Evolutionary conservation across 2,797 vertebrate species (phyloP).

Genomic region (Ctenopoma multispine): DNA sequence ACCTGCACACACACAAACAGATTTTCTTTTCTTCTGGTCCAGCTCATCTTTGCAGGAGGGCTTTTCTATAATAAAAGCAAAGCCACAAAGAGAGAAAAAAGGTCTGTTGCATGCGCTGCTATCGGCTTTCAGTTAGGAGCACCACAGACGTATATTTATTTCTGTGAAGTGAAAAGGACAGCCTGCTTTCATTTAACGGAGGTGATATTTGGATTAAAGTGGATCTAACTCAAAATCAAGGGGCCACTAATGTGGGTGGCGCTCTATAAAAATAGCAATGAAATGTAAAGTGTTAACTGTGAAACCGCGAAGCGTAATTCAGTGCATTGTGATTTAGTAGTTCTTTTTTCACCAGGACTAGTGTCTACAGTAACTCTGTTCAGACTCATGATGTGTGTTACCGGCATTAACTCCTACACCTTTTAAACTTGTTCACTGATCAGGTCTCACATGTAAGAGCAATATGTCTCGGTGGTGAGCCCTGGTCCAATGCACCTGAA

Average conservation of each 20-base stretch:
- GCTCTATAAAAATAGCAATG: conserved; percentile 22
- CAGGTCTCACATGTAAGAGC: background rate
- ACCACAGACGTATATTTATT: conserved; percentile 40
- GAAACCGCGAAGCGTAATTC: conserved; percentile 32
- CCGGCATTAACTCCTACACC: background rate
- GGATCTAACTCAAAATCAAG: conserved; percentile 15
- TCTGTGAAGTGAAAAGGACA: conserved; percentile 33
- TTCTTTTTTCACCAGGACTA: no score
- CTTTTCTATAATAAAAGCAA: conserved; percentile 50
- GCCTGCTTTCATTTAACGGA: conserved; percentile 32
- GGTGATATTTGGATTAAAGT: conserved; percentile 45
- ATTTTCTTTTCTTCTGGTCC: conserved; percentile 59
- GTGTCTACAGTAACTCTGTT: conserved; percentile 6
- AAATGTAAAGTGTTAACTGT: conserved; percentile 44
- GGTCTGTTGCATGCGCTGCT: conserved; percentile 18
- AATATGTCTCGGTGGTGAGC: background rate
- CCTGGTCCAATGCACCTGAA: background rate
- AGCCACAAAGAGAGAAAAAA: conserved; percentile 49
- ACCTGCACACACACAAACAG: conserved; percentile 49
- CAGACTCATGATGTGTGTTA: background rate
- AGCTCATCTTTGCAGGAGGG: conserved; percentile 53
- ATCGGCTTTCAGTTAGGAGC: conserved; percentile 45
- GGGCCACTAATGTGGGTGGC: conserved; percentile 42
- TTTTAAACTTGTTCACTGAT: background rate
- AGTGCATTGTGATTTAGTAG: conserved; percentile 17